Conservation (phyloP, 1,140 invertebrate species). For the Hestina assimilis region DNA sequence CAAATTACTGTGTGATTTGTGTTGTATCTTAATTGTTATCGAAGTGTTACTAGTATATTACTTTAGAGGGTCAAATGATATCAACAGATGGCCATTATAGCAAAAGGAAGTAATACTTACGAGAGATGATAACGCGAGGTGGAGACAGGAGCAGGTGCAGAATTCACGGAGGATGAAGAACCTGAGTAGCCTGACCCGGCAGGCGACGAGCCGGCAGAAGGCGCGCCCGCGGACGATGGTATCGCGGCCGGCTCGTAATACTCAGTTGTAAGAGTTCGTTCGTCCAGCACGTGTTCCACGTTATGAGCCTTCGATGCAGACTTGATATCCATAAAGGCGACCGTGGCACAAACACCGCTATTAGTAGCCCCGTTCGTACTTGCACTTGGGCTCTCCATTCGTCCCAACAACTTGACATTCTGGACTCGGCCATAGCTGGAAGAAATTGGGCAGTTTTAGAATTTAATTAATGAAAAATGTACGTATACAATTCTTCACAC, state of each 20-base stretch:
- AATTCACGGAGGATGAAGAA: conserved; percentile 81
- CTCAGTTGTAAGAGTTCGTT: conserved; percentile 91
- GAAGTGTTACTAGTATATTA: background rate
- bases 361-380: conserved; percentile 67
- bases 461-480: background rate
- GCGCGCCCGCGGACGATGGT: conserved; percentile 78
- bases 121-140: conserved; percentile 75
- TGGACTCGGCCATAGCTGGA: conserved; percentile 97
- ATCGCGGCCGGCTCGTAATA: conserved; percentile 94
- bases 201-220: conserved; percentile 77
- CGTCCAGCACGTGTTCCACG: conserved; percentile 92
- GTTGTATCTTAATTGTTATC: background rate
- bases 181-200: conserved; percentile 79
- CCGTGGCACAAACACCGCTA: conserved; percentile 87
- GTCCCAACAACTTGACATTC: conserved; percentile 92
- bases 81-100: conserved; percentile 39
- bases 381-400: conserved; percentile 79
- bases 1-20: background rate
- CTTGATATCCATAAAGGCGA: conserved; percentile 98
- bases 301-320: conserved; percentile 95
- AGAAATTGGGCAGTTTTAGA: conserved; percentile 36
- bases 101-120: conserved; percentile 53
- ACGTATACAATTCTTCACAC: too few relatives aligned
- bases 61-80: conserved; percentile 21
- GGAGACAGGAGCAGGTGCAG: conserved; percentile 70